These are phyloP conservation scores for Tethya wilhelma DNA, from an alignment of 37 sponge, comb jelly and placozoan genomes.

Conservation along the genomic window DNA sequence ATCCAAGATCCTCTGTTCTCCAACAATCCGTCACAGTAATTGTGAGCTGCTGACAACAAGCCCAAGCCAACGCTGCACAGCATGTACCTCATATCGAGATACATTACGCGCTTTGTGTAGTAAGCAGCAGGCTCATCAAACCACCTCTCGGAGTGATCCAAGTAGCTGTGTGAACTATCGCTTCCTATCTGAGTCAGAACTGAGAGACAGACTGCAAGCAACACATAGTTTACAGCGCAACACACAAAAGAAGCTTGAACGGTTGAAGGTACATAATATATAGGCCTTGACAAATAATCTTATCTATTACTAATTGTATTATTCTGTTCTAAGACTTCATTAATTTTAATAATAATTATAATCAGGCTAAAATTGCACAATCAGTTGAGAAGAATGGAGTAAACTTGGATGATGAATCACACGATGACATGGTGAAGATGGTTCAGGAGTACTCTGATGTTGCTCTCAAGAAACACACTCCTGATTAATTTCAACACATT, in stretches of 20 bases:
- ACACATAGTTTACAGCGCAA: neutral
- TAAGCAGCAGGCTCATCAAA: neutral
- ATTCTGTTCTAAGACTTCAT: too few relatives aligned
- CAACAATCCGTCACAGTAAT: constrained; percentile 20
- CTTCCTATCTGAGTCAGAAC: neutral
- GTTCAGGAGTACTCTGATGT: constrained; percentile 9
- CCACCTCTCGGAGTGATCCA: constrained; percentile 6
- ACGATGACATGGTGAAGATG: constrained; percentile 13
- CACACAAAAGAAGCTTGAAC: neutral
- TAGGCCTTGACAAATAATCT: too few relatives aligned
- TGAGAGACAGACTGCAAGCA: constrained; percentile 6
- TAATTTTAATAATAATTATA: too few relatives aligned
- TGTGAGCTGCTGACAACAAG: constrained; percentile 24
- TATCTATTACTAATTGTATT: too few relatives aligned
- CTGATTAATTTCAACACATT: constrained; percentile 20
- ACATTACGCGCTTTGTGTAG: constrained; percentile 9
- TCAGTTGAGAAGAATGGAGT: neutral
- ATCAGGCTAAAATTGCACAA: constrained; percentile 6
- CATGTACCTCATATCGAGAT: constrained; percentile 17
- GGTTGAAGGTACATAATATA: too few relatives aligned
- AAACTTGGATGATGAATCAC: constrained; percentile 20
- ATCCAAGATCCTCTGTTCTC: constrained; percentile 2
- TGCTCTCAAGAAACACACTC: neutral
- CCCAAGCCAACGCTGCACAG: constrained; percentile 8
- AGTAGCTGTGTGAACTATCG: constrained; percentile 22